Base-by-base conservation (phyloP, 2,113 vertebrate genomes). In the Enhydra lutris region DNA sequence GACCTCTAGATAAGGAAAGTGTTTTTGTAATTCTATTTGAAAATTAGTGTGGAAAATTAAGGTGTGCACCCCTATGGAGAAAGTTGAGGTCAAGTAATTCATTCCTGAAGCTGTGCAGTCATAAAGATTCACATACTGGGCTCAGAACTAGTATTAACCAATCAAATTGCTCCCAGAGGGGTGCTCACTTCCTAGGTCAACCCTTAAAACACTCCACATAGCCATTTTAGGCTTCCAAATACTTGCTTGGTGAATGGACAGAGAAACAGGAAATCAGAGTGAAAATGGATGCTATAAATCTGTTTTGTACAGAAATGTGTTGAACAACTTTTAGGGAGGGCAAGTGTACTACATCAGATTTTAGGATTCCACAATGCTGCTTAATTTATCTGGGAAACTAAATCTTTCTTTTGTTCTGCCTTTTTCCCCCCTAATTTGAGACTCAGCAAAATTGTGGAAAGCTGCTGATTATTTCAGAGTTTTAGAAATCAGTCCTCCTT, bases 1-100 rank as follows among this genome's bases (percentile, higher is more conserved):
- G 67, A 97, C 86, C 89, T 96, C 79, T 90, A 93, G 80, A 95
- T 92, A 97, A 96, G 52, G 81, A 83, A 94, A 96, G 74, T 96
- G 90, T 94, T 97, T 95, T 81, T 96, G 84, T 92, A 92, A 96
- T 97, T 97, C 57, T 84, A 81, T 76, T 96, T 95, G 96, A 96
- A 98, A 98, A 96, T 94, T 91, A 95, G 86, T 93, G 83, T 97
- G 94, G 97, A 97, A 98, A 97, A 95, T 96, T 90, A 92, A 97
- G 92, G 90, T 91, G 88, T 79, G 81, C 57, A 91, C 84, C 97
- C 96, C 94, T 73, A 17, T 88, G 90, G 97, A 97, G 97, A 97
- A 91, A 95, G 80, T 6, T 71, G 91, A 95, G 89, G 96, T 96
- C 96, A 97, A 96, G 96, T 95, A 87, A 98, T 97, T 97, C 90